These are phyloP conservation scores for Timema cristinae DNA, from an alignment of 2,888 invertebrate species.

Conservation along the genomic window DNA sequence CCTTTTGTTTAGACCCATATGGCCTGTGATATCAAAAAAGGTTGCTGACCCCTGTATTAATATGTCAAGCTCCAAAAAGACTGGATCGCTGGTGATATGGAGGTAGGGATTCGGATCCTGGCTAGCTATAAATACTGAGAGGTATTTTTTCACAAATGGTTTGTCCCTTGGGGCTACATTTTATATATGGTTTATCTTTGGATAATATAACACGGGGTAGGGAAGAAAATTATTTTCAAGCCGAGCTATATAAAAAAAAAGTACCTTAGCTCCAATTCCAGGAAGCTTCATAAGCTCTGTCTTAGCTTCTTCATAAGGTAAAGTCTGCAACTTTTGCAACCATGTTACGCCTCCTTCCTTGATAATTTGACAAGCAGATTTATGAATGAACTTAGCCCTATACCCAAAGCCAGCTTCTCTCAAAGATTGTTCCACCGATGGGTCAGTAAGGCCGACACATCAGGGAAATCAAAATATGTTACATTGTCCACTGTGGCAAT, in stretches of 20 bases:
- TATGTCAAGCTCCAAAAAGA: no score
- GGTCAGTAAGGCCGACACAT: constrained; percentile 57
- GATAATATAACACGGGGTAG: background rate
- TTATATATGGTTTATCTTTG: no score
- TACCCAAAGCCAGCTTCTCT: constrained; percentile 78
- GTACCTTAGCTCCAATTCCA: constrained; percentile 88
- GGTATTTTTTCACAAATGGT: no score
- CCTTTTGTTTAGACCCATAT: no score
- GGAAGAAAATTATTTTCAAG: background rate
- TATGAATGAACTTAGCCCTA: constrained; percentile 79
- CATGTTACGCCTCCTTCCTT: constrained; percentile 67
- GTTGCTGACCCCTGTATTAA: no score
- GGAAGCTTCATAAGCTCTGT: constrained; percentile 68
- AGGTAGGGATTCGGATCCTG: no score
- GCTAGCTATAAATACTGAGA: no score
- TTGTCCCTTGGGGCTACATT: no score
- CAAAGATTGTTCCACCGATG: constrained; percentile 66
- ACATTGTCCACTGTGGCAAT: constrained; percentile 63
- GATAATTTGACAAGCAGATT: constrained; percentile 65
- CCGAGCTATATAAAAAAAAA: constrained; percentile 39
- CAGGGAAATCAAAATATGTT: constrained; percentile 76
- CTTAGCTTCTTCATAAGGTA: constrained; percentile 70
- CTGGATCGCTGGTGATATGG: no score
- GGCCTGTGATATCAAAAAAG: no score
- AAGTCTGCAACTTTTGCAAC: constrained; percentile 63